These are phyloP conservation scores for Leptopterna dolabrata DNA, from an alignment of 2,888 invertebrate species.

Conservation along the genomic window DNA sequence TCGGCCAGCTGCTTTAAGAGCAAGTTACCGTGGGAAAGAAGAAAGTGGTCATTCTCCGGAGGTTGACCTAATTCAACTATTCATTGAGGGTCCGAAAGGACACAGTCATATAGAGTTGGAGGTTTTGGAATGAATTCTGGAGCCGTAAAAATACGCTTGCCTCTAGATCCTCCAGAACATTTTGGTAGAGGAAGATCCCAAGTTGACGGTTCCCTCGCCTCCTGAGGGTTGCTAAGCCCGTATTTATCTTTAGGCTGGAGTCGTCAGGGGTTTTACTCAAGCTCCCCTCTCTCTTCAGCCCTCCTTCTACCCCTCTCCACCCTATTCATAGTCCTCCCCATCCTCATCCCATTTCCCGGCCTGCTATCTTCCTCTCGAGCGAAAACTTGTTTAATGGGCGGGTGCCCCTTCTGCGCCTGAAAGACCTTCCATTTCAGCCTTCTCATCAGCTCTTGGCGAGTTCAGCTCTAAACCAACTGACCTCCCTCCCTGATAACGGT, in stretches of 20 bases:
- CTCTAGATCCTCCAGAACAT: background rate
- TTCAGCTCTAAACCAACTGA: slow-evolving; percentile 1
- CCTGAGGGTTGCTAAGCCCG: slow-evolving; percentile 14
- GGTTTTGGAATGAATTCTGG: no score
- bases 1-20: no score
- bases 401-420: background rate
- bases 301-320: background rate
- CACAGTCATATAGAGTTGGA: no score
- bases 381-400: slow-evolving; percentile 34
- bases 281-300: background rate
- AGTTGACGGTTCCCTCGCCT: background rate
- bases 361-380: background rate
- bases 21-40: no score
- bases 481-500: background rate
- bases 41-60: no score
- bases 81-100: no score
- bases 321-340: background rate
- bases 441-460: background rate
- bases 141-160: background rate
- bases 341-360: background rate
- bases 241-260: slow-evolving; percentile 28
- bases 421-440: slow-evolving; percentile 15
- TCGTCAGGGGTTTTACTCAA: slow-evolving; percentile 14
- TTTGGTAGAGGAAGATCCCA: background rate
- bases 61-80: no score